phyloP scores from a whole-genome alignment of 1,140 invertebrate species.

The Anadara kagoshimensis region DNA sequence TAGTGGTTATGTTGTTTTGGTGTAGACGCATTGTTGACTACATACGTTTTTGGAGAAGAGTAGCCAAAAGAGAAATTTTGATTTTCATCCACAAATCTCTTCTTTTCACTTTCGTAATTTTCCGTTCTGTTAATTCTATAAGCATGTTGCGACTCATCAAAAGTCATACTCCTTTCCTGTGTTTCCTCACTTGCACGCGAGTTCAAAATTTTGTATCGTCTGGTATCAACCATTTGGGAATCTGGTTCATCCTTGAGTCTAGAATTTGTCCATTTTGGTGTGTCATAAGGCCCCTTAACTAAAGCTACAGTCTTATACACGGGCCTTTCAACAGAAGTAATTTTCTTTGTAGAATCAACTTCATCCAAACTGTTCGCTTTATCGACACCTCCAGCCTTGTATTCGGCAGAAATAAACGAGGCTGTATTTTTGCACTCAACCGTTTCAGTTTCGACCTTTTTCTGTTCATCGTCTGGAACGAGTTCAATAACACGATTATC shows the following conservation, averaged over 20 bases:
- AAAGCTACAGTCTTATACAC: conserved; percentile 40
- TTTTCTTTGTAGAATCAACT: too few species aligned
- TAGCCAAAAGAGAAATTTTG: not conserved
- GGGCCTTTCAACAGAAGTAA: conserved; percentile 13
- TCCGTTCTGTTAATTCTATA: conserved; percentile 16
- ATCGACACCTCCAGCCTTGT: too few species aligned
- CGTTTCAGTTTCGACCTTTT: conserved; percentile 5
- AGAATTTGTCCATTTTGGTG: conserved; percentile 38
- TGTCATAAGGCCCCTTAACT: conserved; percentile 41
- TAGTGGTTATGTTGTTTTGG: not conserved
- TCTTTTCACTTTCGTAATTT: not conserved
- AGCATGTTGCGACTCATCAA: conserved; percentile 8
- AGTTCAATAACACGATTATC: not conserved
- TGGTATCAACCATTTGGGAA: conserved; percentile 20
- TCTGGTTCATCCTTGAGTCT: conserved; percentile 14
- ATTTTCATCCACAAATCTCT: conserved; percentile 7
- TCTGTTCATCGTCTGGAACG: conserved; percentile 4
- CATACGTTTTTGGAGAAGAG: not conserved
- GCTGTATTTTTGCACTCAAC: too few species aligned
- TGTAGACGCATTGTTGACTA: not conserved
- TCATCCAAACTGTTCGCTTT: too few species aligned
- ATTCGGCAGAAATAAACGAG: too few species aligned
- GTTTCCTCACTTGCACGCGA: conserved; percentile 27
- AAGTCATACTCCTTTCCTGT: conserved; percentile 25
- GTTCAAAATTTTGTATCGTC: conserved; percentile 28